Evolutionary conservation across 2,888 invertebrate genomes (phyloP).

Genomic region (Stegophylla sp.): DNA sequence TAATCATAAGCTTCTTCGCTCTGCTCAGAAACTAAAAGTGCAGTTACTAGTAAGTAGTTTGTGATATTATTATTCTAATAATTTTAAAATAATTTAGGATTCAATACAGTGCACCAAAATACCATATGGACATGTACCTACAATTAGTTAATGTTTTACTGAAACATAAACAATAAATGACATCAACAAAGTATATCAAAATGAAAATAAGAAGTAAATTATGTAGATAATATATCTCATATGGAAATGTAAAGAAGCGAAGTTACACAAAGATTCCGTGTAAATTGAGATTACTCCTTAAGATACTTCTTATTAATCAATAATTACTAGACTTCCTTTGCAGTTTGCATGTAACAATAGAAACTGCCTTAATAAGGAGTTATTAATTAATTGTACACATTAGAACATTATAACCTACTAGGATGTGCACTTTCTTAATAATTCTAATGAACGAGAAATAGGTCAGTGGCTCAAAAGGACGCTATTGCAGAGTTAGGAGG

Average conservation of each 20-base stretch:
- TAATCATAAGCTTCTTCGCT: too few species aligned
- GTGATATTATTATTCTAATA: too few species aligned
- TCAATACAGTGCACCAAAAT: too few species aligned
- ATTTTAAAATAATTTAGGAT: too few species aligned
- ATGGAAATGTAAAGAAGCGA: not conserved
- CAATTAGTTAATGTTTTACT: not conserved
- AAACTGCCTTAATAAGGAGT: not conserved
- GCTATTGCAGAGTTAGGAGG: too few species aligned
- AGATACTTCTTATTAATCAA: slow-evolving; percentile 15
- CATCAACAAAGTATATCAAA: not conserved
- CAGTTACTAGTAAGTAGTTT: too few species aligned
- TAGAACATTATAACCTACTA: not conserved
- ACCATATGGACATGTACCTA: too few species aligned
- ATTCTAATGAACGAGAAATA: not conserved
- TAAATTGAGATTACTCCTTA: slow-evolving; percentile 10
- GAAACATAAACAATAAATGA: not conserved
- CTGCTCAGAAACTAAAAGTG: too few species aligned
- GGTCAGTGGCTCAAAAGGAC: too few species aligned
- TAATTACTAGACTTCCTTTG: slow-evolving; percentile 7
- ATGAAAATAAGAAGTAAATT: too few species aligned
- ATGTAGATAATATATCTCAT: not conserved
- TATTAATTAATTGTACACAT: slow-evolving; percentile 12
- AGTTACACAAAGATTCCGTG: not conserved
- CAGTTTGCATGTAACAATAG: not conserved
- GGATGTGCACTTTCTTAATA: slow-evolving; percentile 6